Evolutionary conservation across 1,140 invertebrate genomes (phyloP), one percentile per base, ranked within the genome.

Genomic region (Sycophaga agraensis): DNA sequence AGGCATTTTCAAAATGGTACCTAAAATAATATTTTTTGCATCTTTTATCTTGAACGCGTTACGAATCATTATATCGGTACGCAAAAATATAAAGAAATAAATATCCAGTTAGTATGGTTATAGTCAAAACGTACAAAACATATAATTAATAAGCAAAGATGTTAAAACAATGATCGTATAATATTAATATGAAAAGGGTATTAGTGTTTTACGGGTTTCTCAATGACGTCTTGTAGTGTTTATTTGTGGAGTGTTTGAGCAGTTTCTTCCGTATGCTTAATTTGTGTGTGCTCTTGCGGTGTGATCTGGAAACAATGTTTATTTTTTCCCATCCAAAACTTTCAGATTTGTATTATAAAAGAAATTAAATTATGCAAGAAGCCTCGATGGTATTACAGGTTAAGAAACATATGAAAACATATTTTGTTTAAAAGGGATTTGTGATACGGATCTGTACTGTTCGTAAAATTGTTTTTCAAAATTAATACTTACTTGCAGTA

Each of bases 1-100:
- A 73, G 48, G 81, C 75, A 65, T 72, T 75, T 65, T 82, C 80
- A 65, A 84, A 83, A 66, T 84, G 83, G 71, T 85, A 86, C 59
- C 84, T 82, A 65, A 67, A 63, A 55, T 7, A 35, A 49, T 51
- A 17, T 51, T 54, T 54, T 22, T 37, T 61, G 51, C 55, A 46
- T 54, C 22, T 46, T 19, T 60, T 40, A 46, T 16, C 7, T 54
- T 60, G 28, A 53, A 46, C 9, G 22, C 26, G 31, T 21, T 1
- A 21, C 11, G n/a, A n/a, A n/a, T n/a, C n/a, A n/a, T n/a, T n/a
- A n/a, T n/a, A n/a, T n/a, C n/a, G n/a, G n/a, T n/a, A n/a, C n/a
- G n/a, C n/a, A n/a, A n/a, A n/a, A n/a, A n/a, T n/a, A 42, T 42
- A 42, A 5, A 42, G 1, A 19, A 4, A 42, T 50, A 50, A 21